Conservation (phyloP, 2,113 vertebrate species). For the Actenoides lindsayi region DNA sequence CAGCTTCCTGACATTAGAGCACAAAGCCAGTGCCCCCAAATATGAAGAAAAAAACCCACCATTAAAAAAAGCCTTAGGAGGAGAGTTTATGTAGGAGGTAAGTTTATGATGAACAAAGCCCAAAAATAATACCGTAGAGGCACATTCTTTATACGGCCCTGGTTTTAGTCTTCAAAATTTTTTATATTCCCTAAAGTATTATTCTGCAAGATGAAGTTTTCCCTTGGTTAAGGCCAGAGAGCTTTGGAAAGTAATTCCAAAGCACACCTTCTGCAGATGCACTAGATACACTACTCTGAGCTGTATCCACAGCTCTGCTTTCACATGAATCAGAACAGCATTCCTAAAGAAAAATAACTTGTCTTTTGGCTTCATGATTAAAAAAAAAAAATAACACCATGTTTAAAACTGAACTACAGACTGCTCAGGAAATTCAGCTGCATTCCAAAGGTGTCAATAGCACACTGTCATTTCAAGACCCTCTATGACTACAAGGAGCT, state of each 20-base stretch:
- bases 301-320: background rate
- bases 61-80: background rate
- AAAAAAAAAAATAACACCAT: background rate
- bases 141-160: background rate
- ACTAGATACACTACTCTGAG: background rate
- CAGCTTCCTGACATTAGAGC: background rate
- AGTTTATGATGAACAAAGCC: background rate
- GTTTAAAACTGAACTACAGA: background rate
- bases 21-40: background rate
- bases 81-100: background rate
- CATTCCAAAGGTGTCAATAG: background rate
- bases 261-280: background rate
- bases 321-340: background rate
- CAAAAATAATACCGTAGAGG: background rate
- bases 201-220: background rate
- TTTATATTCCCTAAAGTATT: background rate
- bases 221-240: background rate
- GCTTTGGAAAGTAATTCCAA: background rate
- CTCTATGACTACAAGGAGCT: background rate
- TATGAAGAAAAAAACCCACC: background rate
- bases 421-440: constrained; percentile 7
- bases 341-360: background rate
- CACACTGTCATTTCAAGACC: background rate
- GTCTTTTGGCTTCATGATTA: background rate
- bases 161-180: background rate